A percentile compares a stretch with the other conserved stretches of the same genome.
These are phyloP conservation scores for Microplitis demolitor DNA, from an alignment of 1,140 invertebrate genomes.

Conservation along the genomic window DNA sequence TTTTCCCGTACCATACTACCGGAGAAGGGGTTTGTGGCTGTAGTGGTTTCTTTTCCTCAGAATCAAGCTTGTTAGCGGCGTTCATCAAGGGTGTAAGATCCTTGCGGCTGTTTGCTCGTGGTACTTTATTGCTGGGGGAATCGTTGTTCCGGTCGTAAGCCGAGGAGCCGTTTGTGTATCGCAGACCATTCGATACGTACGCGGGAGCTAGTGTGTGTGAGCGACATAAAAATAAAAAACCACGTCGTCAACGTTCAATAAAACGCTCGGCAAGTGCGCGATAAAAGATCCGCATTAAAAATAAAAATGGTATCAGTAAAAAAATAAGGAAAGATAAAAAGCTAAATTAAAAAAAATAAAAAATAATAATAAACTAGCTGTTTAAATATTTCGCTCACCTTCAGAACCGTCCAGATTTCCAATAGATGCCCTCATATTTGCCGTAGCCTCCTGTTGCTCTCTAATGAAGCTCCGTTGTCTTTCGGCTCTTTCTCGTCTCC, in stretches of 20 bases:
- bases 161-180: constrained; percentile 51
- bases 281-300: neutral
- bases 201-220: constrained; percentile 31
- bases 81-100: constrained; percentile 66
- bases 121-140: constrained; percentile 55
- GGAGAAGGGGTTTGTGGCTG: no score
- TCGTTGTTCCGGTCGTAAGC: constrained; percentile 49
- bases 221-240: neutral
- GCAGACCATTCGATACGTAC: constrained; percentile 58
- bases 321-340: neutral
- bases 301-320: neutral
- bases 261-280: neutral
- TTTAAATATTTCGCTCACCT: constrained; percentile 41
- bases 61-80: constrained; percentile 65
- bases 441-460: constrained; percentile 74
- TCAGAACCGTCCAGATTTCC: constrained; percentile 60
- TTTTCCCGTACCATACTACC: constrained; percentile 64
- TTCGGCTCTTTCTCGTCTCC: constrained; percentile 76
- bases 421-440: constrained; percentile 61
- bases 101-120: constrained; percentile 61
- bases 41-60: constrained; percentile 67
- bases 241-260: neutral
- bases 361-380: neutral
- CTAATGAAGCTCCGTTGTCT: constrained; percentile 80
- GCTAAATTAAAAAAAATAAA: no score